Evolutionary conservation across 2,888 invertebrate genomes (phyloP).

Genomic region (Campaea margaritaria): DNA sequence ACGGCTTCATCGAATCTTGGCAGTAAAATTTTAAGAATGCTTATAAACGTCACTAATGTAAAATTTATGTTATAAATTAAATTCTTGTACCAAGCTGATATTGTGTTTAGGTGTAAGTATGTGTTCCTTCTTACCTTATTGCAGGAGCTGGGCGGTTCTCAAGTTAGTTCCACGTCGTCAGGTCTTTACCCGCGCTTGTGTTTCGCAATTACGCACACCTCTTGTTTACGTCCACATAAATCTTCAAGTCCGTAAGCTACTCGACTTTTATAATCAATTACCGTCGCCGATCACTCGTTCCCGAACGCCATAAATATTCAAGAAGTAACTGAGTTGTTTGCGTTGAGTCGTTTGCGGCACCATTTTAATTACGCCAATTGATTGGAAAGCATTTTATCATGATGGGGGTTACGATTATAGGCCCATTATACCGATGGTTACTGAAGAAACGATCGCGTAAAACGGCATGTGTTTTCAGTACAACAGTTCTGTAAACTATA

Average conservation of each 20-base stretch:
- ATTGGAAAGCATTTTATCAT: slow-evolving; percentile 60
- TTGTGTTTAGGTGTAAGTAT: slow-evolving; percentile 1
- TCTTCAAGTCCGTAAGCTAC: slow-evolving; percentile 67
- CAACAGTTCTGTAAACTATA: slow-evolving; percentile 29
- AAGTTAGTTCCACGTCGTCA: background rate
- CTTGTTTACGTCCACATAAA: slow-evolving; percentile 71
- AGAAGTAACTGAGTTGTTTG: slow-evolving; percentile 65
- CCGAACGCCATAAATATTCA: slow-evolving; percentile 69
- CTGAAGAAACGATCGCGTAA: slow-evolving; percentile 34
- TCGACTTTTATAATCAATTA: slow-evolving; percentile 81
- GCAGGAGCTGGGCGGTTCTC: background rate
- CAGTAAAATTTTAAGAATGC: slow-evolving; percentile 18
- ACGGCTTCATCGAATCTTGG: slow-evolving; percentile 22
- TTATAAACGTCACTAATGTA: slow-evolving; percentile 18
- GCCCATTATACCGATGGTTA: slow-evolving; percentile 46
- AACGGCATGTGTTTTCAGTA: slow-evolving; percentile 37
- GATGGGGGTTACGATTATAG: slow-evolving; percentile 51
- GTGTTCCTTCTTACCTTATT: too few species aligned
- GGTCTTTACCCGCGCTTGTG: slow-evolving; percentile 8
- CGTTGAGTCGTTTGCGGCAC: slow-evolving; percentile 61
- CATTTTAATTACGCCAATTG: slow-evolving; percentile 70
- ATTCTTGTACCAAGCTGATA: slow-evolving; percentile 4
- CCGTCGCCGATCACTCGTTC: slow-evolving; percentile 69
- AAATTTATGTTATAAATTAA: slow-evolving; percentile 15
- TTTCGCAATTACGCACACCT: slow-evolving; percentile 46